These are phyloP conservation scores for Craseonycteris thonglongyai DNA, from an alignment of 2,113 vertebrate genomes.

Conservation along the genomic window DNA sequence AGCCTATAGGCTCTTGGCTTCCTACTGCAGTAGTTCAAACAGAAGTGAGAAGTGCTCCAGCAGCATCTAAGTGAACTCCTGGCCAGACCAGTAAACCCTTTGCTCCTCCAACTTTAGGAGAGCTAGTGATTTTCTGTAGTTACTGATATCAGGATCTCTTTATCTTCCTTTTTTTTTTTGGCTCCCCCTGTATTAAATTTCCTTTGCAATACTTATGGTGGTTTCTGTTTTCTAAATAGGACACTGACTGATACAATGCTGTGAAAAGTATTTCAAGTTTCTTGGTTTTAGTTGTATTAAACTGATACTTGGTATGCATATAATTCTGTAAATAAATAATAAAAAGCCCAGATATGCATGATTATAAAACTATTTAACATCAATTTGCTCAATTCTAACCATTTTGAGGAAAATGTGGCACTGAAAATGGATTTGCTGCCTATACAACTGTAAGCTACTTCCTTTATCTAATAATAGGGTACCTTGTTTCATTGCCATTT, in stretches of 20 bases:
- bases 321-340: neutral
- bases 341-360: neutral
- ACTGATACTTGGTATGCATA: neutral
- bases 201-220: neutral
- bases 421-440: neutral
- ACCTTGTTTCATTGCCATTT: neutral
- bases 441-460: neutral
- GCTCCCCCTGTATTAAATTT: neutral
- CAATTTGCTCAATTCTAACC: neutral
- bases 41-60: neutral
- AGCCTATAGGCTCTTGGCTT: neutral
- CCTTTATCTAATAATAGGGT: neutral
- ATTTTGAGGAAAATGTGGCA: neutral
- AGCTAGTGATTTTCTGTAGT: neutral
- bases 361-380: neutral
- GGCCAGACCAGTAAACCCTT: neutral
- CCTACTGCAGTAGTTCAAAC: neutral
- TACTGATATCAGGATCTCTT: neutral
- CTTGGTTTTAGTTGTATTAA: neutral
- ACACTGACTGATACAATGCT: neutral
- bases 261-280: conserved; percentile 1
- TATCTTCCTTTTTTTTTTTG: neutral
- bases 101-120: neutral
- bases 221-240: neutral
- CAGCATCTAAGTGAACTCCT: neutral